Base-by-base conservation (phyloP, 1,140 invertebrate genomes). In the Papilio machaon region DNA sequence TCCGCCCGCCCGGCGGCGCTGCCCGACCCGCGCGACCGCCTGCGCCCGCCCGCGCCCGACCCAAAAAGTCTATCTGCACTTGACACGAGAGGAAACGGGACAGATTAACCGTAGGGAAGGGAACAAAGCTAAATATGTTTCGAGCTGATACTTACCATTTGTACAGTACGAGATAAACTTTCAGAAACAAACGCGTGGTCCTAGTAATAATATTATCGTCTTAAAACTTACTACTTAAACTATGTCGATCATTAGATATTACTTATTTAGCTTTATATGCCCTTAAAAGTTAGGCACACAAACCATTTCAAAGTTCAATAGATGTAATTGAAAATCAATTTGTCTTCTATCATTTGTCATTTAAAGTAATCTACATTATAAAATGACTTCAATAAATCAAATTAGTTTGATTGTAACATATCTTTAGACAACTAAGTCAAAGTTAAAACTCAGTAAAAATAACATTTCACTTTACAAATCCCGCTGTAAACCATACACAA, bases 81-180 rank as follows among this genome's bases (percentile, higher is more conserved):
- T 93, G 92, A 94, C 92, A 93, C 87, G 90, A 88, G 93, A 93
- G 92, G 90, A 92, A 94, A 92, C 91, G 91, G 89, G 93, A 93
- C 92, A 94, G 93, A 94, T 94, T 93, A 93, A 94, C 92, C 92
- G 92, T 94, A 92, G 90, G 92, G 91, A 93, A 93, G 89, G 91
- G 91, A 94, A 94, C 92, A 94, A 94, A 94, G 92, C 93, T 93
- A 93, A 93, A 94, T 93, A 94, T 94, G 92, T 93, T 93, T 92
- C 91, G 88, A 89, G 90, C 89, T 93, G 91, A 93, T 94, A 93
- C 90, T 92, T 89, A 90, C 89, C 85, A 88, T 81, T 82, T 83
- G 82, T 79, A 86, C 82, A 90, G 88, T 89, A 87, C 84, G 88
- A 82, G 82, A 83, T 82, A 85, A 86, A 88, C 80, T 87, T 85